phyloP scores from a whole-genome alignment of 2,888 invertebrate genomes.

The Drosophila paranaensis region DNA sequence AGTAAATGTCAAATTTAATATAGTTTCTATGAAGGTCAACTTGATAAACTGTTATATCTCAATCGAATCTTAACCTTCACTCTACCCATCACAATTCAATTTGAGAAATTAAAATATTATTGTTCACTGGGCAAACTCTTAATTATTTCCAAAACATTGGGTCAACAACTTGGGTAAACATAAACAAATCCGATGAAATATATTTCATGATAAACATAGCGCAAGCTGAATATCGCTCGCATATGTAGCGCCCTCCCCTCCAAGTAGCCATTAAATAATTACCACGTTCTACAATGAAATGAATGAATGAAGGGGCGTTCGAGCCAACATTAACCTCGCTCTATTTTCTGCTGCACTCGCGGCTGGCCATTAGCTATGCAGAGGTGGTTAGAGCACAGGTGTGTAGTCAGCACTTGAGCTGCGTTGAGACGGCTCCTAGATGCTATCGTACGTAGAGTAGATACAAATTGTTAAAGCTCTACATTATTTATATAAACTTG shows the following conservation, averaged over 20 bases:
- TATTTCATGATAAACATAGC: slow-evolving; percentile 4
- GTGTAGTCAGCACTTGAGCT: slow-evolving; percentile 22
- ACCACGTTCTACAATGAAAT: slow-evolving; percentile 50
- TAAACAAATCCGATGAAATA: slow-evolving; percentile 20
- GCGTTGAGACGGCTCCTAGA: slow-evolving; percentile 18
- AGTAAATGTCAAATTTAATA: background rate
- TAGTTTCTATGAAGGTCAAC: too few species aligned
- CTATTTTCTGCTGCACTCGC: slow-evolving; percentile 24
- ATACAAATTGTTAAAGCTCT: slow-evolving; percentile 30
- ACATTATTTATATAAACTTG: slow-evolving; percentile 9
- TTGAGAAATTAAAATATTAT: background rate
- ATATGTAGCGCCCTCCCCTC: background rate
- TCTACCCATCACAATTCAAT: background rate
- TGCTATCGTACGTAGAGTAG: slow-evolving; percentile 16
- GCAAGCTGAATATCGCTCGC: slow-evolving; percentile 3
- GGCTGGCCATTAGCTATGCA: slow-evolving; percentile 1
- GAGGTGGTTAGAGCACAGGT: background rate
- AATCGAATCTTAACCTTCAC: background rate
- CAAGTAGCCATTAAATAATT: slow-evolving; percentile 58
- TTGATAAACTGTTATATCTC: background rate
- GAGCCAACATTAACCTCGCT: slow-evolving; percentile 30
- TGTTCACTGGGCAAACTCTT: background rate
- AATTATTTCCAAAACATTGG: background rate
- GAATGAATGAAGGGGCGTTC: slow-evolving; percentile 37
- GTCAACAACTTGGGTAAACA: slow-evolving; percentile 6